These are phyloP conservation scores for Nephotettix cincticeps DNA, from an alignment of 1,140 invertebrate species.

Conservation along the genomic window DNA sequence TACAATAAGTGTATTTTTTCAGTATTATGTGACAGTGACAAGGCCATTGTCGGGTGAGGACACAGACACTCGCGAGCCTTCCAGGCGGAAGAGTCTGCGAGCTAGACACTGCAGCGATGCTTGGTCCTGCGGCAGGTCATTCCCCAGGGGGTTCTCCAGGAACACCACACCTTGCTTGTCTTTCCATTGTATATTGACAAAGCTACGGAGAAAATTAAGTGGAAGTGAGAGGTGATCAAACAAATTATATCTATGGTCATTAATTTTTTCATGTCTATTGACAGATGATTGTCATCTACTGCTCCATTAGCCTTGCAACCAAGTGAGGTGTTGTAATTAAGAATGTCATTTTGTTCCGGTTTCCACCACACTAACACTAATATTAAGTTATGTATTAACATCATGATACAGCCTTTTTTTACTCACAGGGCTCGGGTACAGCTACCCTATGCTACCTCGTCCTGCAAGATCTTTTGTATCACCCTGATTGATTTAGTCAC, in stretches of 20 bases:
- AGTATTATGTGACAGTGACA: slow-evolving; percentile 2
- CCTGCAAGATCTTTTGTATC: no score
- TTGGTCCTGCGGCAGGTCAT: background rate
- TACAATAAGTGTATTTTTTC: no score
- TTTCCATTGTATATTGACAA: slow-evolving; percentile 5
- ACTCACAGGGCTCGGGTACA: no score
- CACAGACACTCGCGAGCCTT: background rate
- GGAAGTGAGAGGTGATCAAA: background rate
- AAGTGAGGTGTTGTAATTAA: background rate
- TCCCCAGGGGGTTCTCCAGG: slow-evolving; percentile 4
- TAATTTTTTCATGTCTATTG: background rate
- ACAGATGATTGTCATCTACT: background rate
- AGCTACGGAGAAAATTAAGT: background rate
- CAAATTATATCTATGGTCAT: background rate
- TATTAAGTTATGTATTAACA: no score
- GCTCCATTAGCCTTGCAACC: background rate
- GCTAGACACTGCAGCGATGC: background rate
- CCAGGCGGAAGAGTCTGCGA: background rate
- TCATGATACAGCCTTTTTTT: no score
- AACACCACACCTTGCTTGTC: background rate
- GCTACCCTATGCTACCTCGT: no score
- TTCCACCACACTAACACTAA: no score
- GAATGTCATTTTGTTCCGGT: no score
- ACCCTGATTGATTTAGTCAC: no score
- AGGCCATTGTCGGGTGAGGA: background rate